Evolutionary conservation across 2,888 invertebrate species (phyloP).

Genomic region (Augiades crinisus): DNA sequence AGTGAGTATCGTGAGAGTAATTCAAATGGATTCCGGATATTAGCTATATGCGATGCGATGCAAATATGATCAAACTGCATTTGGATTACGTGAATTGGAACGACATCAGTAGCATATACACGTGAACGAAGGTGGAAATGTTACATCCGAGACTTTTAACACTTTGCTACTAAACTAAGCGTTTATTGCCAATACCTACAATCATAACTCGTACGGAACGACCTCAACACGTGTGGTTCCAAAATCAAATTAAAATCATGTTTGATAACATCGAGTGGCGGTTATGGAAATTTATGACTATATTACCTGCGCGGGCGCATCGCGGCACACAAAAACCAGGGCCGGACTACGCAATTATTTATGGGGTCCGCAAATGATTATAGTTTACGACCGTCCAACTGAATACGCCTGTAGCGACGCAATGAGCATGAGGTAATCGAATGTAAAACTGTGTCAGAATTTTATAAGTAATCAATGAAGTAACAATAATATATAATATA

Average conservation of each 20-base stretch:
- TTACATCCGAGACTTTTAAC: too few relatives aligned
- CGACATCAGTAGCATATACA: too few relatives aligned
- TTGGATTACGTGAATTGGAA: too few relatives aligned
- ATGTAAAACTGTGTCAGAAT: slow-evolving; percentile 6
- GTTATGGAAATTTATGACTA: slow-evolving; percentile 82
- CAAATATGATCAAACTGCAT: not conserved
- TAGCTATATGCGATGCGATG: not conserved
- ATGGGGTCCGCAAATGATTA: slow-evolving; percentile 77
- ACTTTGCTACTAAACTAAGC: slow-evolving; percentile 41
- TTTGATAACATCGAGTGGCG: slow-evolving; percentile 81
- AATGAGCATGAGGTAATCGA: slow-evolving; percentile 12
- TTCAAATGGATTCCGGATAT: not conserved
- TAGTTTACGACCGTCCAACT: slow-evolving; percentile 73
- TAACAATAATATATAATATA: too few relatives aligned
- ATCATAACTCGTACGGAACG: slow-evolving; percentile 70
- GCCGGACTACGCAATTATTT: slow-evolving; percentile 75
- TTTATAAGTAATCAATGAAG: too few relatives aligned
- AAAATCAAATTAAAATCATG: slow-evolving; percentile 81
- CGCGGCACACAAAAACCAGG: slow-evolving; percentile 71
- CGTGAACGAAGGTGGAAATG: too few relatives aligned
- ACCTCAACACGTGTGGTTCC: slow-evolving; percentile 78
- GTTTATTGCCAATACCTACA: slow-evolving; percentile 44
- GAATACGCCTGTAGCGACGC: slow-evolving; percentile 59
- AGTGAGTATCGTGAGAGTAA: not conserved
- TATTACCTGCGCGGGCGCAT: slow-evolving; percentile 79